Base-by-base conservation (phyloP, 2,888 invertebrate species). In the Thereva unica region DNA sequence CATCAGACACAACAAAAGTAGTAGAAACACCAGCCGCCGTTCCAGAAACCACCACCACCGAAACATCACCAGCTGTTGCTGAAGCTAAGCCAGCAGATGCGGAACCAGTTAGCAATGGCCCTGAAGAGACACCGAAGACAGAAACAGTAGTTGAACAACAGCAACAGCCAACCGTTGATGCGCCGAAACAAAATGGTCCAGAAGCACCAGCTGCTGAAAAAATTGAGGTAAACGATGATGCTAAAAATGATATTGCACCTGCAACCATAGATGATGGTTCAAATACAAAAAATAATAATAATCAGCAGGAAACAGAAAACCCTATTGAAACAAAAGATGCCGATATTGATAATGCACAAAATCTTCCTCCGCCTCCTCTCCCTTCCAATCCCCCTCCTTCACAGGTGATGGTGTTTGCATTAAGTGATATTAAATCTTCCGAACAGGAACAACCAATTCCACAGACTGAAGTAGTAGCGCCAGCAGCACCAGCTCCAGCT, bases 321-420 rank as follows among this genome's bases (percentile, higher is more conserved):
- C 78, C 74, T 65, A 64, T 69, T 61, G 67, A 65, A 64, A 68
- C 70, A 54, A 71, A 70, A 57, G 71, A 71, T 56, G 64, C 68
- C 64, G 68, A 68, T 64, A 69, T 52, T 67, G 66, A 54, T 34
- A 37, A 67, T 56, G 66, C 66, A 66, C 66, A 69, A 55, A 66
- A 67, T 47, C 66, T 68, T 35, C 74, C 77, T 66, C 89, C 89
- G 81, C 89, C 89, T 78, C 88, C 89, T 75, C 85, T 89, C 78
- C 89, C 89, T 73, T 85, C 87, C 78, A 87, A 87, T 78, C 88
- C 88, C 77, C 89, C 89, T 78, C 89, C 89, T 74, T 88, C 88
- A 76, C 88, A 88, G 82, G 87, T 89, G 83, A 87, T 86, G 80
- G 87, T 87, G 75, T 89, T 89, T 81, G 89, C 89, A 67, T 76